Evolutionary conservation across 1,140 invertebrate genomes (phyloP), one percentile per base, ranked within the genome.

Genomic region (Philotrypesis tridentata): DNA sequence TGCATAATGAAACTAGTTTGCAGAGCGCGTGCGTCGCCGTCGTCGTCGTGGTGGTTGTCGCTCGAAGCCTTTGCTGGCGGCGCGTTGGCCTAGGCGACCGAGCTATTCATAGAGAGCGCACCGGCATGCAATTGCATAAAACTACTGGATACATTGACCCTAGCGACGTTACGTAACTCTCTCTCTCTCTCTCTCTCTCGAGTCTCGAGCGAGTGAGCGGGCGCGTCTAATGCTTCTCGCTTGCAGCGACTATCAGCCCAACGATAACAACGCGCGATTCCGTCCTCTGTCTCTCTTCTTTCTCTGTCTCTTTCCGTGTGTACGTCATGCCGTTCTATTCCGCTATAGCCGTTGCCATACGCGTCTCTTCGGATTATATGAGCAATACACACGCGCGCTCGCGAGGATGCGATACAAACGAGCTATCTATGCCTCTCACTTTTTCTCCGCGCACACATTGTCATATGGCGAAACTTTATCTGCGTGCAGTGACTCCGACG

Each of bases 51-150:
- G 77, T 76, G 21, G 83, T 85, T 85, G 85, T 88, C 86, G 86
- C 48, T 55, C 88, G 70, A 25, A 72, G 70, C 33, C 70, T 48
- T 14, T 21, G 21, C 27, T 29, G 73, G 73, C 73, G 31, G 37
- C 63, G 25, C 37, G 21, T 76, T 21, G 27, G 55, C 29, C 71
- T 73, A 37, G 60, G 11, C 74, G 60, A 21, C 21, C 27, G 85
- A 82, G 87, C 90, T 91, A 91, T 91, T 91, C 89, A 91, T 91
- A 90, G 90, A 87, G 85, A 89, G 89, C 87, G 84, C 88, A 87
- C 86, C 86, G 86, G 86, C 90, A 86, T 90, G 89, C 89, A 91
- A 91, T 90, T 90, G 89, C 90, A 89, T 91, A 90, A 91, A 91
- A 87, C 86, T 83, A 83, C 85, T 87, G 89, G 90, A 90, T 90